These are phyloP conservation scores for Aspiorhynchus laticeps DNA, from an alignment of 2,113 vertebrate species.

Conservation along the genomic window DNA sequence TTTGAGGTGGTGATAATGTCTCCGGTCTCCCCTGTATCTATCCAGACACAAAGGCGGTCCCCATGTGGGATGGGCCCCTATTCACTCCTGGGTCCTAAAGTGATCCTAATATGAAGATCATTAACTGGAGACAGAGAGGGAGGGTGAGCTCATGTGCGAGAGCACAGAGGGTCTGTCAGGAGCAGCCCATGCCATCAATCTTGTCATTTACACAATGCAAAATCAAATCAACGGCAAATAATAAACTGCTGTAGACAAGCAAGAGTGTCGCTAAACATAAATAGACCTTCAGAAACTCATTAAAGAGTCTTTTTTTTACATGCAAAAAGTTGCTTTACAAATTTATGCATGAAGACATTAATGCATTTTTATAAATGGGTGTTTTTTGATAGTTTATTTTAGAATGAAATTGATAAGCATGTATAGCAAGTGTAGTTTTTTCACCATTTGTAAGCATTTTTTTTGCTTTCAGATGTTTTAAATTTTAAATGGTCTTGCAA, in stretches of 20 bases:
- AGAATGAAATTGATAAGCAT: background rate
- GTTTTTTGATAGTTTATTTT: background rate
- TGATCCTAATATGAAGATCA: slow-evolving; percentile 66
- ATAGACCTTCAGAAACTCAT: slow-evolving; percentile 20
- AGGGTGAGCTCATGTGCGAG: slow-evolving; percentile 31
- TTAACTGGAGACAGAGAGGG: slow-evolving; percentile 58
- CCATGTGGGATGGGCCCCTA: slow-evolving; percentile 59
- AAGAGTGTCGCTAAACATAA: slow-evolving; percentile 3
- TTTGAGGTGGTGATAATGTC: slow-evolving; percentile 54
- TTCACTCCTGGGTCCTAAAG: slow-evolving; percentile 59
- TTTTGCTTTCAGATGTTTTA: background rate
- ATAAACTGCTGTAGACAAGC: slow-evolving; percentile 37
- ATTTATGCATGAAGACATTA: background rate
- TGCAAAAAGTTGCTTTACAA: background rate
- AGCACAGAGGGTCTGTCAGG: slow-evolving; percentile 19
- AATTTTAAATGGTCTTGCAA: background rate
- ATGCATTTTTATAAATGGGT: background rate
- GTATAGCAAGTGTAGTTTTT: background rate
- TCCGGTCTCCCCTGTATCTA: slow-evolving; percentile 57
- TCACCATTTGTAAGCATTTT: background rate
- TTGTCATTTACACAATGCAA: slow-evolving; percentile 55
- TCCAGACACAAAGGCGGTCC: slow-evolving; percentile 67
- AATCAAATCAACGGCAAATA: slow-evolving; percentile 50
- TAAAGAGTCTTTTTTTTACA: background rate
- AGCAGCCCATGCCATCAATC: slow-evolving; percentile 50